These are phyloP conservation scores for Caenorhabditis macrosperma DNA, from an alignment of 2,888 invertebrate species.

Conservation along the genomic window DNA sequence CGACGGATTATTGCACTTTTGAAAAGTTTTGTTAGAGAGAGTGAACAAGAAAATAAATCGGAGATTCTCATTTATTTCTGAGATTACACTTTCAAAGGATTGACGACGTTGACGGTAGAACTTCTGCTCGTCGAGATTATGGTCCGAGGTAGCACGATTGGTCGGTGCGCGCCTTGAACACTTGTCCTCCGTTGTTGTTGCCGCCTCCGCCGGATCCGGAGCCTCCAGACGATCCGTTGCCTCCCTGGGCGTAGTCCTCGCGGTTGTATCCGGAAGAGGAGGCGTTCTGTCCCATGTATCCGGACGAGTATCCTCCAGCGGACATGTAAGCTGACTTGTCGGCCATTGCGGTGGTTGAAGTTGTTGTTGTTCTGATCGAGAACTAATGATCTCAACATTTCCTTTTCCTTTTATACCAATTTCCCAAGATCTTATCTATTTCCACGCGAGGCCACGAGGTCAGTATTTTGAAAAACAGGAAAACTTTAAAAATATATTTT, in stretches of 20 bases:
- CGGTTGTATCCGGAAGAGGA: constrained; percentile 24
- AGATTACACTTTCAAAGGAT: not conserved
- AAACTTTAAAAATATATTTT: too few species aligned
- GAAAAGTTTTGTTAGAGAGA: not conserved
- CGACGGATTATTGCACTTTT: constrained; percentile 16
- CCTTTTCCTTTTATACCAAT: not conserved
- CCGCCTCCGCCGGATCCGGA: constrained; percentile 1
- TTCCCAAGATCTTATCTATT: not conserved
- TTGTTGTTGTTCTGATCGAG: not conserved
- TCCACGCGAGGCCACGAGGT: too few species aligned
- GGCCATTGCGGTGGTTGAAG: constrained; percentile 9
- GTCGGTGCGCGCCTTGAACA: constrained; percentile 57
- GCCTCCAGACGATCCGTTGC: not conserved
- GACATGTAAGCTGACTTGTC: constrained; percentile 42
- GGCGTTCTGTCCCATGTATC: constrained; percentile 35
- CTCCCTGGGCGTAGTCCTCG: constrained; percentile 28
- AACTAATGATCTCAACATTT: not conserved
- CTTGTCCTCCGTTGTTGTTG: constrained; percentile 41
- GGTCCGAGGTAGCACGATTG: constrained; percentile 54
- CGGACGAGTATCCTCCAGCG: constrained; percentile 34
- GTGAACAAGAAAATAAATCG: not conserved
- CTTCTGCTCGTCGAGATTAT: not conserved
- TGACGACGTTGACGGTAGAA: not conserved
- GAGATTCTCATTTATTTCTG: not conserved
- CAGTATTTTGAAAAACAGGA: too few species aligned